Percentiles rank a stretch among this genome's conserved stretches.
Conservation (phyloP, 2,797 vertebrate genomes). For the Cryptoblepharus egeriae region DNA sequence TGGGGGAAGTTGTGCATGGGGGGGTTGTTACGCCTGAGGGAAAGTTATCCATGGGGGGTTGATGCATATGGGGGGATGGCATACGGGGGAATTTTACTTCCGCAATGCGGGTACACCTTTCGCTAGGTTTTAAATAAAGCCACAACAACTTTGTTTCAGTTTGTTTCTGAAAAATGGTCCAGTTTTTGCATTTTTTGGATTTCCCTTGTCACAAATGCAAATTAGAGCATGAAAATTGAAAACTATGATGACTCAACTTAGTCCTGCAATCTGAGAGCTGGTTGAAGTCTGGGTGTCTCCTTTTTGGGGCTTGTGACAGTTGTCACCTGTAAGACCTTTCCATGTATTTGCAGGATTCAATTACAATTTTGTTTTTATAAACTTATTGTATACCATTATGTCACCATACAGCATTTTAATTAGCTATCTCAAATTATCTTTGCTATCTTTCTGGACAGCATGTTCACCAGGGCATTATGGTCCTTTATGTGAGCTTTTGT, state of each 20-base stretch:
- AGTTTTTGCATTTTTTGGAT: neutral
- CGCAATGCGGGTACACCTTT: too few relatives aligned
- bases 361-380: neutral
- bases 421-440: neutral
- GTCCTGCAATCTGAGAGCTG: neutral
- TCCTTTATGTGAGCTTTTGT: neutral
- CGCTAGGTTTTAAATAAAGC: neutral
- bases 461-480: conserved; percentile 35
- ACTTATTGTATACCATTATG: neutral
- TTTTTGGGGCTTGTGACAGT: neutral
- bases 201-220: neutral
- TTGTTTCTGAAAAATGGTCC: neutral
- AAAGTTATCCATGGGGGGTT: too few relatives aligned
- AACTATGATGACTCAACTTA: neutral
- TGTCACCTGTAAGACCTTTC: neutral
- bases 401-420: neutral
- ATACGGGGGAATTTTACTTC: too few relatives aligned
- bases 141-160: neutral
- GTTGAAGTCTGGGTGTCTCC: neutral
- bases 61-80: too few relatives aligned
- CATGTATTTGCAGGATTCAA: neutral
- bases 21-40: too few relatives aligned
- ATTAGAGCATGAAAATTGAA: neutral
- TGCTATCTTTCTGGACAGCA: conserved; percentile 6
- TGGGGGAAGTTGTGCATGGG: too few relatives aligned